Evolutionary conservation across 2,797 vertebrate species (phyloP).

Genomic region (Enteromius viviparus): DNA sequence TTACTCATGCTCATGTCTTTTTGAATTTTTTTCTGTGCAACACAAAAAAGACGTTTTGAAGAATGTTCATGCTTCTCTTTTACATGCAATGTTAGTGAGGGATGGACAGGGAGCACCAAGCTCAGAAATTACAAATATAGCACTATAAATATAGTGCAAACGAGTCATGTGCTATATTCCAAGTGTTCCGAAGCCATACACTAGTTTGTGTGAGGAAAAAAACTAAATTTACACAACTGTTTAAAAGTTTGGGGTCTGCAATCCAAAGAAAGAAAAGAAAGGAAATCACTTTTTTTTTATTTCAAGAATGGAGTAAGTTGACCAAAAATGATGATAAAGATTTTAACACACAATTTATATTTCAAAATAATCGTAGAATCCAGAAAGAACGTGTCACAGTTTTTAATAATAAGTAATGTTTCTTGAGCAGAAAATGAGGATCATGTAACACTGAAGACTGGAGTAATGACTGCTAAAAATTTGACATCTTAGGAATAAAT

Average conservation of each 20-base stretch:
- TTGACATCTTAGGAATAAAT: neutral
- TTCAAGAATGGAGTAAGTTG: neutral
- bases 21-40: neutral
- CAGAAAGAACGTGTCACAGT: too few species aligned
- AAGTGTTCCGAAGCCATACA: neutral
- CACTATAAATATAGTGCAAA: neutral
- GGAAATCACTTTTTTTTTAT: neutral
- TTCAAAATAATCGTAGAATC: neutral
- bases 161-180: constrained; percentile 4
- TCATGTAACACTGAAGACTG: neutral
- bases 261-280: neutral
- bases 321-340: neutral
- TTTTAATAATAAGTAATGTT: neutral
- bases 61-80: neutral
- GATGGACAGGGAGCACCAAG: neutral
- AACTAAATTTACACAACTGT: neutral
- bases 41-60: neutral
- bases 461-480: neutral
- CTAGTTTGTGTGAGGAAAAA: neutral
- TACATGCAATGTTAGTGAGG: neutral
- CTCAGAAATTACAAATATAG: constrained; percentile 10
- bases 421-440: neutral
- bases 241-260: neutral
- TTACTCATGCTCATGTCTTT: neutral
- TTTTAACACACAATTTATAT: neutral